Percentiles rank a stretch among this genome's conserved stretches.
Evolutionary conservation across 2,797 vertebrate genomes (phyloP).

Genomic region (Galagoides demidoff): DNA sequence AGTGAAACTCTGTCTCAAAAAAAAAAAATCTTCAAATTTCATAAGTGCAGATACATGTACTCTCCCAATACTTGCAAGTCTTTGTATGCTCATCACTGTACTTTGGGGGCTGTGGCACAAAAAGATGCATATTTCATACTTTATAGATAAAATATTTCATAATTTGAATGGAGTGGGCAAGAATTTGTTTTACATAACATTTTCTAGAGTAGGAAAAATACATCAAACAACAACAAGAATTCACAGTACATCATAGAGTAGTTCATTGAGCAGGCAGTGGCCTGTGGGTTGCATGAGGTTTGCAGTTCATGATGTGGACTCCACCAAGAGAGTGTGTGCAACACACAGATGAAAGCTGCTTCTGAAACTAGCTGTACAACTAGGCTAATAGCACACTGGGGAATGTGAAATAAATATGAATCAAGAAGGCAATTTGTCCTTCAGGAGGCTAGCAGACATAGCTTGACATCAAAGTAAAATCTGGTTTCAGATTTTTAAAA

Average conservation of each 20-base stretch:
- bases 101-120: neutral
- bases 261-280: neutral
- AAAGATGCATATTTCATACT: neutral
- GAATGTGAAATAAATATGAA: slow-evolving; percentile 47
- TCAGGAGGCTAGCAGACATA: neutral
- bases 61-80: neutral
- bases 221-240: neutral
- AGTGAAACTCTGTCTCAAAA: neutral
- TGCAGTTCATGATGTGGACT: neutral
- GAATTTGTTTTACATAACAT: neutral
- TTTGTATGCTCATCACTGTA: neutral
- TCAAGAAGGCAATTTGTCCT: neutral
- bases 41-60: neutral
- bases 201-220: neutral
- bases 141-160: slow-evolving; percentile 22
- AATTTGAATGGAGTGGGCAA: neutral
- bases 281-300: neutral
- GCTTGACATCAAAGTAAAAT: slow-evolving; percentile 26
- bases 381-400: slow-evolving; percentile 17
- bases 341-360: neutral
- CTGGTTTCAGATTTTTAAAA: neutral
- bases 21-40: neutral
- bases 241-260: neutral
- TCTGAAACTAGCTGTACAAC: neutral
- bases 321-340: neutral